phyloP scores from a whole-genome alignment of 2,888 invertebrate genomes.

The Caenorhabditis virilis region DNA sequence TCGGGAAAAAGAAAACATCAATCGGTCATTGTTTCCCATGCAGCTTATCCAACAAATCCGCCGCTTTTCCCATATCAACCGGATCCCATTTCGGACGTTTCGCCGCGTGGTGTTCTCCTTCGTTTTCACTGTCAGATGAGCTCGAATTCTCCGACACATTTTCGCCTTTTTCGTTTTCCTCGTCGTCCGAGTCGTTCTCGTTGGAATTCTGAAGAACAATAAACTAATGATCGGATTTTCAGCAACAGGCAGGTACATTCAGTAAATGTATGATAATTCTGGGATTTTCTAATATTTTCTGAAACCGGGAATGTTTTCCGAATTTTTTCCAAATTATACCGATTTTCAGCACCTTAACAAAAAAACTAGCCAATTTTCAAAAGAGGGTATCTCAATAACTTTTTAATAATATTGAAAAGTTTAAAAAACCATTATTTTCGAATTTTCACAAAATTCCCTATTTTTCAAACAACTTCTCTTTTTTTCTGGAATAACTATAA shows the following conservation, averaged over 20 bases:
- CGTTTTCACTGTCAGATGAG: not conserved
- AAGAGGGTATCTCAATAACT: not conserved
- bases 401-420: not conserved
- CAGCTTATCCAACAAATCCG: conserved; percentile 1
- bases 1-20: not conserved
- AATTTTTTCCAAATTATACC: too few relatives aligned
- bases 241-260: not conserved
- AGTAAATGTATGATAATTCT: not conserved
- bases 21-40: not conserved
- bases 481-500: too few relatives aligned
- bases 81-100: not conserved
- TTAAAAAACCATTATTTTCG: too few relatives aligned
- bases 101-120: not conserved
- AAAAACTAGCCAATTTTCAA: not conserved
- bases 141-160: too few relatives aligned
- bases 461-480: too few relatives aligned
- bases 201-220: not conserved
- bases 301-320: too few relatives aligned
- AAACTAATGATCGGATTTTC: not conserved
- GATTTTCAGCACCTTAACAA: too few relatives aligned
- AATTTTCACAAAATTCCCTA: too few relatives aligned
- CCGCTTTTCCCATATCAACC: conserved; percentile 1
- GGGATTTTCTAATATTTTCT: not conserved
- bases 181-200: not conserved
- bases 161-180: not conserved